Evolutionary conservation across 2,888 invertebrate genomes (phyloP).

Genomic region (Melieria picta): DNA sequence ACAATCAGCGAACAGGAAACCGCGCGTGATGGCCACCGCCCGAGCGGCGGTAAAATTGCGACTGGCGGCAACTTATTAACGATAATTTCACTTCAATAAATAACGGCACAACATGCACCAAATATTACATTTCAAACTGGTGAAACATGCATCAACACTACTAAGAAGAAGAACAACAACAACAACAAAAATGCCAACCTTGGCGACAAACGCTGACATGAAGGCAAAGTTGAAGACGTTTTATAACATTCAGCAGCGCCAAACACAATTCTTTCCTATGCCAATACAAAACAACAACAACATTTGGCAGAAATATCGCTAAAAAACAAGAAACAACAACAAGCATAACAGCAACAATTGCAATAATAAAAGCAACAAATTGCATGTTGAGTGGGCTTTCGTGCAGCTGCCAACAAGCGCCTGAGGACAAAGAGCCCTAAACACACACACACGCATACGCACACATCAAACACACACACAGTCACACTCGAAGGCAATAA

Average conservation of each 20-base stretch:
- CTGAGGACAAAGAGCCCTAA: no score
- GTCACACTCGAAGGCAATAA: no score
- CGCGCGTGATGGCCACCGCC: background rate
- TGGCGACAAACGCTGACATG: no score
- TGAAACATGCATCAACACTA: background rate
- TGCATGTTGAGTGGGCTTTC: conserved; percentile 34
- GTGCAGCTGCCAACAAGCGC: conserved; percentile 19
- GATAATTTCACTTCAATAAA: conserved; percentile 58
- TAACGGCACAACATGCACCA: conserved; percentile 58
- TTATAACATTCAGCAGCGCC: no score
- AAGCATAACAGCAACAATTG: background rate
- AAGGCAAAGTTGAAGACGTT: no score
- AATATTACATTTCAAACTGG: conserved; percentile 47
- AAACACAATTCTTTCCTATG: no score
- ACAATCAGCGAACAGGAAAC: conserved; percentile 48
- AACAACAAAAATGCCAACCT: background rate
- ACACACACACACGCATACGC: background rate
- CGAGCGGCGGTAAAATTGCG: conserved; percentile 38
- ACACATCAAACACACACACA: conserved; percentile 4
- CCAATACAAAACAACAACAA: no score
- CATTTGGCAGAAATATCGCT: no score
- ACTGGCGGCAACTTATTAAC: conserved; percentile 51
- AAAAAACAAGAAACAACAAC: conserved; percentile 8
- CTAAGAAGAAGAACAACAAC: conserved; percentile 1
- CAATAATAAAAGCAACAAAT: conserved; percentile 18